Evolutionary conservation across 2,797 vertebrate genomes (phyloP).

Genomic region (Sebastes wilsoni): DNA sequence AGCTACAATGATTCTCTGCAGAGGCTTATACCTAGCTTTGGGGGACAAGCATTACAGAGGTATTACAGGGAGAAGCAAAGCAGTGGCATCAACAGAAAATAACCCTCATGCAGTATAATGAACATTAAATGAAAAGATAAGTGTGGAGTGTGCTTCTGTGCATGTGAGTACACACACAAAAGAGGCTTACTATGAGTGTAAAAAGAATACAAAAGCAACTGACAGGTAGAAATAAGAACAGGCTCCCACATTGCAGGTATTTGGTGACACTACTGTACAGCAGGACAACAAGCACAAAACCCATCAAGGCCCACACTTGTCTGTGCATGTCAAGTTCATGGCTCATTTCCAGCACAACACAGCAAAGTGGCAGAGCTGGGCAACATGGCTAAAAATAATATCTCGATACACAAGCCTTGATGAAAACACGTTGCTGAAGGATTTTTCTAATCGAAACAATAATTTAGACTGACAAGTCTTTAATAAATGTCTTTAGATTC

Average conservation of each 20-base stretch:
- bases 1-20: conserved; percentile 22
- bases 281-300: neutral
- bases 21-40: conserved; percentile 9
- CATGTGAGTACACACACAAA: neutral
- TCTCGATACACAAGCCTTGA: neutral
- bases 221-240: neutral
- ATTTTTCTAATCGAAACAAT: neutral
- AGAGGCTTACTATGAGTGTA: neutral
- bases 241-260: neutral
- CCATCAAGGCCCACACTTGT: neutral
- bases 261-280: neutral
- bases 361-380: neutral
- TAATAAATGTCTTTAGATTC: neutral
- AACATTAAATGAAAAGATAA: conserved; percentile 20
- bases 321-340: neutral
- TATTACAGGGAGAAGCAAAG: conserved; percentile 20
- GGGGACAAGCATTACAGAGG: conserved; percentile 19
- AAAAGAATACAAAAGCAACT: neutral
- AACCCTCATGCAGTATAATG: neutral
- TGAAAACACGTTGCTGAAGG: neutral
- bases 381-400: neutral
- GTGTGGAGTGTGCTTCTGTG: neutral
- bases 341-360: neutral
- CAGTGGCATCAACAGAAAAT: conserved; percentile 3
- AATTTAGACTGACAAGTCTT: neutral